Percentiles rank a stretch among this genome's conserved stretches.
phyloP scores from a whole-genome alignment of 2,797 vertebrate species.

The Cryptoprocta ferox region DNA sequence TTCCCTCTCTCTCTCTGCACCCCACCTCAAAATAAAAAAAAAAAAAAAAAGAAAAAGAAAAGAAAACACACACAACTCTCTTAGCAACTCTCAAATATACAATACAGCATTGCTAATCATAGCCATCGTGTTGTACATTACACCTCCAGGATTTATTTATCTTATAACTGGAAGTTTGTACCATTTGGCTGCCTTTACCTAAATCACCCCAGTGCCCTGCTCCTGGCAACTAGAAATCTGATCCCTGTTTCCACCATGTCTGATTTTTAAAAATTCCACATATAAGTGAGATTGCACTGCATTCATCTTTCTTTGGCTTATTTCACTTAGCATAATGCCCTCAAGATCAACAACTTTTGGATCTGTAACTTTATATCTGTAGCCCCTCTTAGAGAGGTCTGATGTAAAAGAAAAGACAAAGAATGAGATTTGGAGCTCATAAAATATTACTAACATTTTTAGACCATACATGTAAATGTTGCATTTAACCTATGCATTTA shows the following conservation, averaged over 20 bases:
- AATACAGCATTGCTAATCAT: not conserved
- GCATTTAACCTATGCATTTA: not conserved
- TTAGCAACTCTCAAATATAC: not conserved
- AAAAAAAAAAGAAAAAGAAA: no score
- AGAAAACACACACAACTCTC: not conserved
- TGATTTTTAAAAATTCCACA: not conserved
- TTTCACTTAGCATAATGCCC: not conserved
- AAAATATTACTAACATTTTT: not conserved
- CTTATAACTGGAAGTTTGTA: not conserved
- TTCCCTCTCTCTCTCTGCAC: no score
- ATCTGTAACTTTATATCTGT: not conserved
- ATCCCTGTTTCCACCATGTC: not conserved
- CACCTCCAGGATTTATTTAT: not conserved
- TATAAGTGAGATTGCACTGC: not conserved
- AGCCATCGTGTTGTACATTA: not conserved
- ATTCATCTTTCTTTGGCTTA: not conserved
- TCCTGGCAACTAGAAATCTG: not conserved
- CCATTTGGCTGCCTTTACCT: not conserved
- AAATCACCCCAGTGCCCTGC: not conserved
- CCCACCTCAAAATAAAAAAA: no score
- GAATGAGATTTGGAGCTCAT: not conserved
- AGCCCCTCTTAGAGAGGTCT: not conserved
- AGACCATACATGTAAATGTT: not conserved
- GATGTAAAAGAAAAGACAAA: not conserved
- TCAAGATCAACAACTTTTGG: not conserved